These are phyloP conservation scores for Mustela nigripes DNA, from an alignment of 2,113 vertebrate genomes.

Conservation along the genomic window DNA sequence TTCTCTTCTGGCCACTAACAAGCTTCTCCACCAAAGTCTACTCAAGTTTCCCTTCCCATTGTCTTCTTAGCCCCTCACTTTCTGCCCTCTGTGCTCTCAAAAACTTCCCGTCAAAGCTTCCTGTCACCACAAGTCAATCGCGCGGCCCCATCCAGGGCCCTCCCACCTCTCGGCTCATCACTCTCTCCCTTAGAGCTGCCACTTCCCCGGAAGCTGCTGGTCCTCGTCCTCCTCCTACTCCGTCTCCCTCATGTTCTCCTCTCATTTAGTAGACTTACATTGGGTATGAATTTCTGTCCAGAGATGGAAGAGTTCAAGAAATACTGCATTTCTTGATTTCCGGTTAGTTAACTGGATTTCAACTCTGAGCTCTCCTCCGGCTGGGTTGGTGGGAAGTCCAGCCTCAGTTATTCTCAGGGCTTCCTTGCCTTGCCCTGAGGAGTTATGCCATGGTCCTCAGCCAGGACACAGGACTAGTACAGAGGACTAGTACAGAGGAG, in stretches of 20 bases:
- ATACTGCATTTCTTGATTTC: not conserved
- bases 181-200: not conserved
- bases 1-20: not conserved
- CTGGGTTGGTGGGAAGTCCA: not conserved
- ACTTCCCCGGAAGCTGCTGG: not conserved
- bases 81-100: not conserved
- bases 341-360: not conserved
- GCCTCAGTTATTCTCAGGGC: not conserved
- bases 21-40: not conserved
- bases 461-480: not conserved
- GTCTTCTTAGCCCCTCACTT: not conserved
- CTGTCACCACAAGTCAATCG: accelerated
- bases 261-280: not conserved
- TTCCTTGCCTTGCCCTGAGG: not conserved
- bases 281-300: not conserved
- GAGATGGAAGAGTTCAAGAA: not conserved
- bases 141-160: not conserved
- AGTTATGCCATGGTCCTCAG: not conserved
- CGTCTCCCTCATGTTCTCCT: not conserved
- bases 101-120: not conserved
- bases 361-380: not conserved
- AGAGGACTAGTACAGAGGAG: not conserved
- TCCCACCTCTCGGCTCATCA: not conserved
- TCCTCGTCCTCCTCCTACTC: not conserved
- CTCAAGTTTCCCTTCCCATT: not conserved